These are phyloP conservation scores for Gobiocypris rarus DNA, from an alignment of 2,113 vertebrate genomes.

Conservation along the genomic window DNA sequence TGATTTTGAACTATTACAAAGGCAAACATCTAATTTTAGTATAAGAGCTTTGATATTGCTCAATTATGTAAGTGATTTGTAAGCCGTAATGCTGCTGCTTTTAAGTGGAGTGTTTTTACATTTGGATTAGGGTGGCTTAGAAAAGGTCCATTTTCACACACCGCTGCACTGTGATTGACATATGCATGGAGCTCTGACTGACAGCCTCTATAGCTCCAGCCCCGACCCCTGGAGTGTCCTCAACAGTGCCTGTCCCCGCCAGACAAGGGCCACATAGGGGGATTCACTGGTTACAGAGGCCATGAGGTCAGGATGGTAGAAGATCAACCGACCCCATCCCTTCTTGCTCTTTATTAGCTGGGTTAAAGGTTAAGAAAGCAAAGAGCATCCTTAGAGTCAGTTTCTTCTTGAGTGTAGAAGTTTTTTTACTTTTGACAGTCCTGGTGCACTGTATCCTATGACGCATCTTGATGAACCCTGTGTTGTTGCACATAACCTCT, in stretches of 20 bases:
- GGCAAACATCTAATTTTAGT: not conserved
- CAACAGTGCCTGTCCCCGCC: constrained; percentile 60
- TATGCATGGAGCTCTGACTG: constrained; percentile 68
- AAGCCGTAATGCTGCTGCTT: constrained; percentile 30
- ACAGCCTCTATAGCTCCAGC: constrained; percentile 69
- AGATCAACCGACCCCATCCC: constrained; percentile 56
- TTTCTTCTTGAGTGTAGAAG: constrained; percentile 39
- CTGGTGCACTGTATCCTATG: constrained; percentile 21
- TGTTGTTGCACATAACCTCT: not conserved
- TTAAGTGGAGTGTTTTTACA: constrained; percentile 38
- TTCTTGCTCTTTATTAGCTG: constrained; percentile 59
- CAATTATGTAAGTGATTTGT: constrained; percentile 42
- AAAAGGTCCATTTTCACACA: constrained; percentile 33
- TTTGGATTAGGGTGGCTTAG: constrained; percentile 29
- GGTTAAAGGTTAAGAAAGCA: constrained; percentile 69
- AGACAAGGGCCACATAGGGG: constrained; percentile 64
- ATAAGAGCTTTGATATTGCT: constrained; percentile 9
- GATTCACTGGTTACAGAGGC: constrained; percentile 41
- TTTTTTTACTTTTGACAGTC: constrained; percentile 25
- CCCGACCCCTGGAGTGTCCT: constrained; percentile 62
- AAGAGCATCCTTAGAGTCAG: constrained; percentile 62
- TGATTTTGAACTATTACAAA: not conserved
- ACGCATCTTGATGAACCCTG: not conserved
- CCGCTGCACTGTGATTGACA: constrained; percentile 68
- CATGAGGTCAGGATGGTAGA: constrained; percentile 53